phyloP scores from a whole-genome alignment of 2,113 vertebrate species.

The Excalfactoria chinensis region DNA sequence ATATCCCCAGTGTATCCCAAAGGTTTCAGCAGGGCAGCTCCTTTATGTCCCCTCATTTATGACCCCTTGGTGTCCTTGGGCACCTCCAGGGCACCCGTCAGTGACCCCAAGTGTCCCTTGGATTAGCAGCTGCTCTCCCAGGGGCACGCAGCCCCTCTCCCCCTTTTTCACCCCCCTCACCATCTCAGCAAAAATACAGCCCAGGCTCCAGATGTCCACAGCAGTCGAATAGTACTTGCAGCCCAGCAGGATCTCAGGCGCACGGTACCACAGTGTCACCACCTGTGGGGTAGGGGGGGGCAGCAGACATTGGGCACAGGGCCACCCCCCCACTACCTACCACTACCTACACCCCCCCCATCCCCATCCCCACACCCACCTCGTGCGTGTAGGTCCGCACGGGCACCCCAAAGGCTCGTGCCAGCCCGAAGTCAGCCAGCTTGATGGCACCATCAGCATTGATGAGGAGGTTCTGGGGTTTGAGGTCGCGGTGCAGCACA shows the following conservation, averaged over 20 bases:
- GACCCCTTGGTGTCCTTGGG: not conserved
- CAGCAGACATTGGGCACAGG: not conserved
- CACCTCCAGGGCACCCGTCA: no score
- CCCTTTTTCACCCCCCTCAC: constrained; percentile 64
- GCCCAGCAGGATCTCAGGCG: constrained; percentile 94
- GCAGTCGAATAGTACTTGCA: constrained; percentile 97
- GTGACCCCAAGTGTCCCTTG: no score
- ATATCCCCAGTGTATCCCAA: not conserved
- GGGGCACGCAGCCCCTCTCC: not conserved
- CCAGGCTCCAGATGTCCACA: constrained; percentile 96
- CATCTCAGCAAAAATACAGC: constrained; percentile 98
- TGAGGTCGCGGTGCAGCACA: constrained; percentile 93
- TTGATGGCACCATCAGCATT: constrained; percentile 95
- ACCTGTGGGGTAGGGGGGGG: constrained; percentile 76
- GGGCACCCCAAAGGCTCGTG: constrained; percentile 93
- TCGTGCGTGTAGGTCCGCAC: constrained; percentile 97
- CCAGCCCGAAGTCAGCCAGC: constrained; percentile 94
- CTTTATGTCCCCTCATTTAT: no score
- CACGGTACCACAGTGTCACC: constrained; percentile 95
- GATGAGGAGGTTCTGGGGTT: constrained; percentile 96
- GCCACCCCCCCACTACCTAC: no score
- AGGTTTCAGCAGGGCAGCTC: not conserved
- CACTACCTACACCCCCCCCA: fast-evolving
- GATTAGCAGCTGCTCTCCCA: not conserved
- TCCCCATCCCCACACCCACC: constrained; percentile 60